Percentiles rank a stretch among this genome's conserved stretches.
Conservation (phyloP, 23 tunicate genomes). For the Diplosoma virens region DNA sequence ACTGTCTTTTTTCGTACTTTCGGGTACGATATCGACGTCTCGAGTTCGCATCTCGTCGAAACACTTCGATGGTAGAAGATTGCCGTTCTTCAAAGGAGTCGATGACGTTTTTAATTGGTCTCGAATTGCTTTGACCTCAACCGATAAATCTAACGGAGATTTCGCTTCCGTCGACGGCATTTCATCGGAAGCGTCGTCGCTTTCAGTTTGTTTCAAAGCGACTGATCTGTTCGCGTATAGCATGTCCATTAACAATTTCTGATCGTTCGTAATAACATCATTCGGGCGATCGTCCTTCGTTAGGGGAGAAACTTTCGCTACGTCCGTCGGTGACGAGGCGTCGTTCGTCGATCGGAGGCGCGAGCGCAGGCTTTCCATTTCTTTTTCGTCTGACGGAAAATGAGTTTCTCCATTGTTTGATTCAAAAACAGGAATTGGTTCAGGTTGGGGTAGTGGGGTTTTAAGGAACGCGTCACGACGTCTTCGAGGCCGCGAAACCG, state of each 20-base stretch:
- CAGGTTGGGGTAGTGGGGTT: constrained; percentile 3
- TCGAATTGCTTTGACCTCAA: constrained; percentile 33
- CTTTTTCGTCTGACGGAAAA: constrained; percentile 24
- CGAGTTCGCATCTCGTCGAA: neutral
- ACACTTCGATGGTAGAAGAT: neutral
- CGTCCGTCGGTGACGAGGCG: neutral
- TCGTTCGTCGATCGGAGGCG: neutral
- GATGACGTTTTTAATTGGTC: constrained; percentile 15
- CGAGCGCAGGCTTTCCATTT: neutral
- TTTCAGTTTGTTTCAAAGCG: constrained; percentile 53
- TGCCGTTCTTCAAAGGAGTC: neutral
- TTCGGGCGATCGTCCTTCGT: constrained; percentile 12
- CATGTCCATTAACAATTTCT: constrained; percentile 88
- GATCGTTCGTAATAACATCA: constrained; percentile 55
- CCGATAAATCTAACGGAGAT: neutral
- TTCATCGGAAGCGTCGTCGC: constrained; percentile 74
- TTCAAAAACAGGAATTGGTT: constrained; percentile 22
- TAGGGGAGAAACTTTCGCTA: neutral
- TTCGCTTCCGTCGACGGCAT: neutral
- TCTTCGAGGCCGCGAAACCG: constrained; percentile 5
- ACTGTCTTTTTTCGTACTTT: constrained; percentile 67
- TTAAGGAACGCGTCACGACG: neutral
- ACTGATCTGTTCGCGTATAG: constrained; percentile 84
- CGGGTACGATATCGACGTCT: constrained; percentile 18
- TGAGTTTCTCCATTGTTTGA: constrained; percentile 43